phyloP scores from a whole-genome alignment of 2,113 vertebrate species.

The Neomonachus schauinslandi region DNA sequence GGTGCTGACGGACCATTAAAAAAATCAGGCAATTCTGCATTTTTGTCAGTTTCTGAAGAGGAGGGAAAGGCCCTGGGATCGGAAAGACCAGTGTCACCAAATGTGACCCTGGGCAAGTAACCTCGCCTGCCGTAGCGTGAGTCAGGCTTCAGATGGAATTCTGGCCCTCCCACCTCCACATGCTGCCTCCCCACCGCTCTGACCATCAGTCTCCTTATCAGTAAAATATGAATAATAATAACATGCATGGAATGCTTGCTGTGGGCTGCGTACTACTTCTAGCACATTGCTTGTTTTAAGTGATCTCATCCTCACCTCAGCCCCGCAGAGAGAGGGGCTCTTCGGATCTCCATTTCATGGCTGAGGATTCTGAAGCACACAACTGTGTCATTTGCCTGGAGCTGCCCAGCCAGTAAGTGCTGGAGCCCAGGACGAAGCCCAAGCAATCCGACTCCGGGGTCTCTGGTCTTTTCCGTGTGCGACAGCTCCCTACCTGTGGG shows the following conservation, averaged over 20 bases:
- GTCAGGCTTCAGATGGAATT: neutral
- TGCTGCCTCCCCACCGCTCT: neutral
- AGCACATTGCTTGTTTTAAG: neutral
- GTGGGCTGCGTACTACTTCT: neutral
- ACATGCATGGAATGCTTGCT: neutral
- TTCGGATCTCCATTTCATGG: neutral
- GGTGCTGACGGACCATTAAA: neutral
- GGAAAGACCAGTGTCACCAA: neutral
- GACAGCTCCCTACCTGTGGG: neutral
- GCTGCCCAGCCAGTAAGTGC: neutral
- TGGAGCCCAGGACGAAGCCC: neutral
- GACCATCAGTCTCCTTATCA: neutral
- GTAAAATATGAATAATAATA: neutral
- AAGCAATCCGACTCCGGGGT: neutral
- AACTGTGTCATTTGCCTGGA: neutral
- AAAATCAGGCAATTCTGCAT: slow-evolving; percentile 6
- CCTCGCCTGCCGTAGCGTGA: neutral
- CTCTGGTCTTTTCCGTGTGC: neutral
- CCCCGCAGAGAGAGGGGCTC: neutral
- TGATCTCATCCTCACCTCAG: neutral
- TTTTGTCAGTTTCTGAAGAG: slow-evolving; percentile 32
- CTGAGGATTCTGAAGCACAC: slow-evolving; percentile 19
- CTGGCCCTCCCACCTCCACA: neutral
- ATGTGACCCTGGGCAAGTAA: neutral
- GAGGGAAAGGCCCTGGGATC: neutral